Evolutionary conservation across 2,113 vertebrate species (phyloP).

Genomic region (Delphinus delphis): DNA sequence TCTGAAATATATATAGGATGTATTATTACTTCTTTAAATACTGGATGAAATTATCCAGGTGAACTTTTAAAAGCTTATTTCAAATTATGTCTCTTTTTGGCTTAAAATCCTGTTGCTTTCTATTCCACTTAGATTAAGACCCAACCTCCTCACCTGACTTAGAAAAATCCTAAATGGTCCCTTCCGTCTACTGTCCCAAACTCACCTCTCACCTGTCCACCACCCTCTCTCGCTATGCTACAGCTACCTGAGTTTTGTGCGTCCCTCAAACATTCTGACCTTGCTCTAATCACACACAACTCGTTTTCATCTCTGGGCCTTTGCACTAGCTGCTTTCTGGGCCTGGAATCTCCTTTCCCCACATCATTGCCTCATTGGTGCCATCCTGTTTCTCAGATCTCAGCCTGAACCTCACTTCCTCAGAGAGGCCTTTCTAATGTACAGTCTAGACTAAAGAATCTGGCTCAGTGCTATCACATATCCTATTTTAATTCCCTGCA

Average conservation of each 20-base stretch:
- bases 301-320: not conserved
- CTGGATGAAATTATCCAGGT: not conserved
- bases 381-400: not conserved
- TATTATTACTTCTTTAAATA: constrained; percentile 25
- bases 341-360: not conserved
- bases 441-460: not conserved
- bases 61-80: not conserved
- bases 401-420: not conserved
- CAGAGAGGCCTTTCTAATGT: not conserved
- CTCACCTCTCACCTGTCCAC: not conserved
- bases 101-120: not conserved
- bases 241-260: not conserved
- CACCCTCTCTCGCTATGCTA: not conserved
- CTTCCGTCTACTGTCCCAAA: not conserved
- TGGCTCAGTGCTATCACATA: not conserved
- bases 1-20: not conserved
- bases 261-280: not conserved
- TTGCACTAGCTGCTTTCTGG: not conserved
- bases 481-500: not conserved
- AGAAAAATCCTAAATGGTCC: not conserved
- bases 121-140: constrained; percentile 11
- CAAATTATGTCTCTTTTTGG: not conserved
- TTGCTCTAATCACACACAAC: not conserved
- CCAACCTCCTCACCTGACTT: not conserved
- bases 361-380: not conserved